phyloP scores from a whole-genome alignment of 2,113 vertebrate genomes.

The Rafetus swinhoei region DNA sequence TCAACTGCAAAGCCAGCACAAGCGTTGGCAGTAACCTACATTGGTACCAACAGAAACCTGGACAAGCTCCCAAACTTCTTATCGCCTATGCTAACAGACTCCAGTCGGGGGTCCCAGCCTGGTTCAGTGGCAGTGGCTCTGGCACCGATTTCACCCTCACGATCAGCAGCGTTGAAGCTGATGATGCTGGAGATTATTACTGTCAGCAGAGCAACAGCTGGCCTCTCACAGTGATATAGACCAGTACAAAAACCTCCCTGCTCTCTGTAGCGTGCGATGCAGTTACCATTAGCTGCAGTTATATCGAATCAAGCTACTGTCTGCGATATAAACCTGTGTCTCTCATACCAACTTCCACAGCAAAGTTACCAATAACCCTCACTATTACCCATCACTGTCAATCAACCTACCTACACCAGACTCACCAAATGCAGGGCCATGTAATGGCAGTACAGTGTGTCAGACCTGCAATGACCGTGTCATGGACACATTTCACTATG shows the following conservation, averaged over 20 bases:
- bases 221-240: background rate
- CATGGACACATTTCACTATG: background rate
- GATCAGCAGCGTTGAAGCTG: background rate
- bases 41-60: slow-evolving; percentile 73
- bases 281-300: too few relatives aligned
- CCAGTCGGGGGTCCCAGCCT: background rate
- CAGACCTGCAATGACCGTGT: too few relatives aligned
- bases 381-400: background rate
- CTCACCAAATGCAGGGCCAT: too few relatives aligned
- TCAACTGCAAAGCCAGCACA: slow-evolving; percentile 50
- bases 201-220: background rate
- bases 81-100: background rate
- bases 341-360: too few relatives aligned
- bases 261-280: too few relatives aligned
- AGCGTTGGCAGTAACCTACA: background rate
- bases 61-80: background rate
- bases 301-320: too few relatives aligned
- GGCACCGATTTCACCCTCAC: background rate
- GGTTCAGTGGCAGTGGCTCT: background rate
- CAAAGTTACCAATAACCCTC: too few relatives aligned
- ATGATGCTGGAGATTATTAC: background rate
- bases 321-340: too few relatives aligned
- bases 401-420: background rate
- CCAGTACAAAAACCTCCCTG: background rate
- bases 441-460: too few relatives aligned